Base-by-base conservation (phyloP, 1,140 invertebrate genomes). In the Sarcophaga bullata region DNA sequence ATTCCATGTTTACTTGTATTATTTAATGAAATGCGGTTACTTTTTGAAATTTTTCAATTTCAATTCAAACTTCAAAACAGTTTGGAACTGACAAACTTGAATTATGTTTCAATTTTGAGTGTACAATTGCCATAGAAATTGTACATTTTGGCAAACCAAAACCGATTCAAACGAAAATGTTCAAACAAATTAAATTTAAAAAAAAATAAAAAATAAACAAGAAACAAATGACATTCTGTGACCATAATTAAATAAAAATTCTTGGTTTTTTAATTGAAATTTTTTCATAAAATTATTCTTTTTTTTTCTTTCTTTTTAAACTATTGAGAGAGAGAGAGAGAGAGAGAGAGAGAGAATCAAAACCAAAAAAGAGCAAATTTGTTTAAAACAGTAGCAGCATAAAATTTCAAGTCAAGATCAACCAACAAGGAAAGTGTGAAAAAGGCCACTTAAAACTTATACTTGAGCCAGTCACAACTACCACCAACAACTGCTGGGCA, bases 221-320 rank as follows among this genome's bases (percentile, higher is more conserved):
- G n/a, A 7, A 68, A 37, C 25, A 9, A 68, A 68, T 68, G 62
- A 68, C 62, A 68, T 68, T 19, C 19, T 68, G 6, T 68, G 62
- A 68, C 62, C 62, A 68, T 68, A 68, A 68, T 68, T 68, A 68
- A 68, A 25, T 25, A 68, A 68, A 68, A 68, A 68, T 68, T 17
- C 17, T 68, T 68, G 62, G 62, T 19, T 68, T 68, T 37, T 68
- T 68, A 68, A 68, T 17, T 68, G 62, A 68, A 68, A 68, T 19
- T 25, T 68, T 37, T 68, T 68, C 7, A 17, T 68, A 68, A 19
- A 68, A 68, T 68, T 68, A 68, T 19, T 7, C 19, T 68, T 68
- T 68, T 68, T 68, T 68, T 19, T 68, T 4, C 4, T 37, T 37
- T 37, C 4, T 37, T 37, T 37, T 37, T 37, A 37, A 2, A 4